Percentiles rank a stretch among this genome's conserved stretches.
Conservation (phyloP, 2,113 vertebrate genomes). For the Thryonomys swinderianus region DNA sequence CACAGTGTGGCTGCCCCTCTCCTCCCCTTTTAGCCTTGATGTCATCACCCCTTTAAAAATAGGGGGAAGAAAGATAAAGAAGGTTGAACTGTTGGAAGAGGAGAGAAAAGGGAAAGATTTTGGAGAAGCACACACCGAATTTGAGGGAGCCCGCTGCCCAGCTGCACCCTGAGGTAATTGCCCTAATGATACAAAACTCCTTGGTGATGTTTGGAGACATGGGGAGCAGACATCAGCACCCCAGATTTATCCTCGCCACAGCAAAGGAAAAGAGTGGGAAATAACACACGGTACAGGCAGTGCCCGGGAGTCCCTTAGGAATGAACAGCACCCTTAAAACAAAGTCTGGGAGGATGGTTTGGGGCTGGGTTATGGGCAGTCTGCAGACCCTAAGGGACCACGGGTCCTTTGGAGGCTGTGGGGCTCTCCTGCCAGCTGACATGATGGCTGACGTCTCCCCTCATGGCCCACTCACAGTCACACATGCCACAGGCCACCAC, state of each 20-base stretch:
- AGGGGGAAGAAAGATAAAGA: slow-evolving; percentile 15
- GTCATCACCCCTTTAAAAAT: neutral
- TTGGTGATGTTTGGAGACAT: neutral
- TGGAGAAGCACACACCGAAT: neutral
- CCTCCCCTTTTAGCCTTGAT: neutral
- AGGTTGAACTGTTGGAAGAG: neutral
- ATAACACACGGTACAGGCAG: neutral
- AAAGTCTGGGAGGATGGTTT: neutral
- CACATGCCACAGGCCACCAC: neutral
- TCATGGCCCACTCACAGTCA: too few relatives aligned
- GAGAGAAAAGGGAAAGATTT: neutral
- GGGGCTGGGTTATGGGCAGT: neutral
- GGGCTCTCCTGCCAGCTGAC: neutral
- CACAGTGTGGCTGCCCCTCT: neutral
- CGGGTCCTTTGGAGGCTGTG: neutral
- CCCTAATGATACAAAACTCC: neutral
- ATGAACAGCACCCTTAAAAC: neutral
- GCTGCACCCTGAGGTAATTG: neutral
- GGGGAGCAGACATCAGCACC: neutral
- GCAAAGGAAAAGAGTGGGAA: neutral
- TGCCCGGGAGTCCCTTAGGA: neutral
- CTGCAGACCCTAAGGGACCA: neutral
- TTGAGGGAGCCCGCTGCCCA: fast-evolving
- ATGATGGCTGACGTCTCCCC: neutral
- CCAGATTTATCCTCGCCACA: neutral